Evolutionary conservation across 23 tunicate species (phyloP), one percentile per base, ranked within the genome.

Genomic region (Styela clava): DNA sequence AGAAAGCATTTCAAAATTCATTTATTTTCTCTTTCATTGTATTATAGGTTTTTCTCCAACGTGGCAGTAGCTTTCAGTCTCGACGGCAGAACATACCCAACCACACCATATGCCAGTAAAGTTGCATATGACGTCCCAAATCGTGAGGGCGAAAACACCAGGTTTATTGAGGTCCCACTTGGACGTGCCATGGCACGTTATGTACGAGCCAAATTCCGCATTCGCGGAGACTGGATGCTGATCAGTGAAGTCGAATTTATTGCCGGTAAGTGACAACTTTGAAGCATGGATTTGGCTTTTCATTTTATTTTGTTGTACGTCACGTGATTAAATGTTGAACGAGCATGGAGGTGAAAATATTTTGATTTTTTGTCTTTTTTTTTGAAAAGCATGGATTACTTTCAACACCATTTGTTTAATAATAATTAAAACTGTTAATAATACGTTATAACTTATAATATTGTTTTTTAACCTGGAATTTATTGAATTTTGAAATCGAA

Each of bases 211-310:
- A 62, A 56, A 61, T 74, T 91, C 33, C 79, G 64, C 27, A 62
- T 91, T 31, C 85, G 84, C 12, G 85, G 63, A 21, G 84, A 78
- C 23, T 67, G 79, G 52, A 69, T 91, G 69, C 82, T 91, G 34
- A 71, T 91, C 27, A 91, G 97, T 52, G 97, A 91, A 73, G 77
- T 91, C 34, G 90, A 91, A 62, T 91, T 91, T 33, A n/a, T 36
- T 19, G 79, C 76, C 62, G 88, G 95, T 89, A 76, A 81, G 81
- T 32, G 34, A 1, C 33, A 26, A 28, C 36, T 24, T n/a, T 62
- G 21, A 24, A 62, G 21, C 74, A 19, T 69, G 21, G 19, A 69
- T 69, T 1, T 69, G 23, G 24, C n/a, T n/a, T n/a, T n/a, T n/a
- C n/a, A n/a, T n/a, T n/a, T n/a, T n/a, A n/a, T 61, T 61, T 22